Evolutionary conservation across 2,113 vertebrate genomes (phyloP).

Genomic region (Trogon melanurus): DNA sequence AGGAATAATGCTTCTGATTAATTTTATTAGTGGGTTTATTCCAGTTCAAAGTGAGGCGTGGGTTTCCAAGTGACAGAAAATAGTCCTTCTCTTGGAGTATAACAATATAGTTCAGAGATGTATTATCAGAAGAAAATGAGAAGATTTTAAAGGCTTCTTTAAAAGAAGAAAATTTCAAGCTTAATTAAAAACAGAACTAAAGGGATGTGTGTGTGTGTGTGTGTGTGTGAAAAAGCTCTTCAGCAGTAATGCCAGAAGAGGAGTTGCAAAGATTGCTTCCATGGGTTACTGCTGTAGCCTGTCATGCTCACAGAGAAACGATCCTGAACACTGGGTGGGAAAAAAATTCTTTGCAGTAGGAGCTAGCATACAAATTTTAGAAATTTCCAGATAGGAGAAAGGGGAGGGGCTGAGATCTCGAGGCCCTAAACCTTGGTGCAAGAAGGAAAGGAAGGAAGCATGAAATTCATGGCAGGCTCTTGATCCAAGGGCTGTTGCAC

Average conservation of each 20-base stretch:
- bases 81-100: conserved; percentile 44
- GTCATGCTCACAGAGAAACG: not conserved
- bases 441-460: not conserved
- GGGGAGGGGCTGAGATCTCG: not conserved
- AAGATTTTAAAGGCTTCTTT: conserved; percentile 53
- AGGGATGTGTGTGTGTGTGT: not conserved
- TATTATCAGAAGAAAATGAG: conserved; percentile 59
- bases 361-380: not conserved
- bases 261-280: not conserved
- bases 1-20: conserved; percentile 46
- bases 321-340: not conserved
- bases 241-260: conserved; percentile 2
- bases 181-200: conserved; percentile 57
- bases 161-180: conserved; percentile 44
- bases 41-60: conserved; percentile 61
- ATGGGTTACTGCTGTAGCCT: not conserved
- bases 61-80: conserved; percentile 67
- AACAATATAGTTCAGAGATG: conserved; percentile 49
- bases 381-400: not conserved
- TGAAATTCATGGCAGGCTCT: not conserved
- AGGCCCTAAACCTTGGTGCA: not conserved
- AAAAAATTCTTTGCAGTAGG: not conserved
- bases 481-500: not conserved
- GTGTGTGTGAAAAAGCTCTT: not conserved
- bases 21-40: conserved; percentile 70